phyloP scores from a whole-genome alignment of 1,140 invertebrate species.

The Brachionus asplanchnoidis region DNA sequence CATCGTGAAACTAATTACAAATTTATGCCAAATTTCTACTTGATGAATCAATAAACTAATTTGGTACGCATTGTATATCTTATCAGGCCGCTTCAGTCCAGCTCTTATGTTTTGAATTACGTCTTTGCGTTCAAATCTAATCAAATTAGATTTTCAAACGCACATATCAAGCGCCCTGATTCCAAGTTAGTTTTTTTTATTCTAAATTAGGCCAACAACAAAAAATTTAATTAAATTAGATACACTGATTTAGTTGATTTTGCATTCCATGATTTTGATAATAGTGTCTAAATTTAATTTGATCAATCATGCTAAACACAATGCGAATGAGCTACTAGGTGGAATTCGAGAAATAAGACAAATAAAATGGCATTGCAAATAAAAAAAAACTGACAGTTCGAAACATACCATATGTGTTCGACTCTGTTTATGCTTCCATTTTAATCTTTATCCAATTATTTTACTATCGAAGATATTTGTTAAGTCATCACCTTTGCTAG shows the following conservation, averaged over 20 bases:
- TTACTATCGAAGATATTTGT: too few relatives aligned
- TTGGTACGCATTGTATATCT: not conserved
- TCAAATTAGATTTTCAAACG: not conserved
- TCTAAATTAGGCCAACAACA: not conserved
- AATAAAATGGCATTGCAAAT: not conserved
- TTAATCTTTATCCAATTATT: too few relatives aligned
- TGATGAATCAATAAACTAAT: constrained; percentile 6
- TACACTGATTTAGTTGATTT: not conserved
- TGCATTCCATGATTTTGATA: not conserved
- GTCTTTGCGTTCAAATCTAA: not conserved
- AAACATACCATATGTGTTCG: too few relatives aligned
- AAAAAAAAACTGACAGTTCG: too few relatives aligned
- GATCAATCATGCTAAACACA: not conserved
- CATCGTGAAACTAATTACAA: not conserved
- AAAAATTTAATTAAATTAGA: not conserved
- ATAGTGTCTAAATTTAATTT: not conserved
- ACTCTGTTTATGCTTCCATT: too few relatives aligned
- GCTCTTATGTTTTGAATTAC: not conserved
- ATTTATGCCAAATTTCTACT: not conserved
- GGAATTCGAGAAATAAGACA: not conserved
- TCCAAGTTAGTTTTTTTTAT: not conserved
- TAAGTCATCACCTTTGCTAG: too few relatives aligned
- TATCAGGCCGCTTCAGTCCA: not conserved
- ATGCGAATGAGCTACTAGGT: too few relatives aligned
- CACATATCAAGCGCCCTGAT: not conserved